Evolutionary conservation across 1,140 invertebrate genomes (phyloP), one percentile per base, ranked within the genome.

Genomic region (Drosophila ironensis): DNA sequence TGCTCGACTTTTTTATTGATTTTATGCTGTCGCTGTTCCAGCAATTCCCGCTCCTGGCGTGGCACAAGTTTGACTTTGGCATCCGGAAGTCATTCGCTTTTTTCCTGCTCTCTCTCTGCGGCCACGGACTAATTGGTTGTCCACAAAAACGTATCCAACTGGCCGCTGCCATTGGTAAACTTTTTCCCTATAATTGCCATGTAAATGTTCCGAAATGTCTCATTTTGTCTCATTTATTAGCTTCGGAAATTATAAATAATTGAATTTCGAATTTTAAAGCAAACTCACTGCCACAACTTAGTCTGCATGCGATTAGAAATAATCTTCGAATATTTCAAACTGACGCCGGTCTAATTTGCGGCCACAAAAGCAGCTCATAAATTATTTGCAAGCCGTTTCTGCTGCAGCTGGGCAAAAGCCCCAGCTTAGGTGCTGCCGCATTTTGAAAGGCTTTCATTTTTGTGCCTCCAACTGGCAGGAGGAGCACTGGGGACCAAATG

Each of bases 1-100:
- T 22, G 35, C 16, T 61, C 46, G 71, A 56, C 59, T 41, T 82
- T n/a, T 78, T 86, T 82, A 82, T 82, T 82, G 78, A 82, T 82
- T 82, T 67, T 86, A 63, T 66, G 59, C 41, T 64, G 54, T 38
- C 54, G 40, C 51, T 30, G 50, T 27, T 50, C 45, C 12, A 19
- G 41, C 17, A 37, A 25, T 45, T 44, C 44, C 17, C 45, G 42
- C 8, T 28, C 24, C 41, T 45, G 38, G 4, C 57, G 40, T 35
- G 4, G 22, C 25, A 68, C 27, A 56, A 70, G 28, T 69, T 70
- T 48, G 24, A 30, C 64, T 66, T 46, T 69, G 66, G 51, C 33
- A 50, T 44, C 48, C 57, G 66, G 50, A 73, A 78, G 64, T 86
- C 54, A 56, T 66, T 82, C 54, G 69, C 63, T 66, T 57, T 75